Percentiles rank a stretch among this genome's conserved stretches.
phyloP scores from a whole-genome alignment of 2,888 invertebrate genomes.

The Punctoribates punctum region DNA sequence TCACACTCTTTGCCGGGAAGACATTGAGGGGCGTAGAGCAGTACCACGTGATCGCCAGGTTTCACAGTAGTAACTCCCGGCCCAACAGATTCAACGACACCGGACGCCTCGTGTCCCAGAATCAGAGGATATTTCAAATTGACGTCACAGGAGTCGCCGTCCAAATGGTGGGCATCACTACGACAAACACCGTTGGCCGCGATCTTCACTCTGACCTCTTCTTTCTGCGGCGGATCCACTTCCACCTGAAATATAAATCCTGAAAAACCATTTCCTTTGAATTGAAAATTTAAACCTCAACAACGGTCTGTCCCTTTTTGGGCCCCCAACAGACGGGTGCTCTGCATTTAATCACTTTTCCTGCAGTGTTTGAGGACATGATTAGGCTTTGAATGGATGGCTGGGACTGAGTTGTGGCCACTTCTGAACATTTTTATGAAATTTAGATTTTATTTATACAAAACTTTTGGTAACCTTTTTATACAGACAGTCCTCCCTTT shows the following conservation, averaged over 20 bases:
- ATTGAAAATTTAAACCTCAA: not conserved
- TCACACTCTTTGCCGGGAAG: conserved; percentile 12
- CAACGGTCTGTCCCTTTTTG: conserved; percentile 3
- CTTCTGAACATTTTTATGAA: too few species aligned
- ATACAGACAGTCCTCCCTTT: too few species aligned
- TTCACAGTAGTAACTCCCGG: not conserved
- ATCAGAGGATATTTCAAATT: not conserved
- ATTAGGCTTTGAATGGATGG: too few species aligned
- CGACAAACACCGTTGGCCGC: conserved; percentile 20
- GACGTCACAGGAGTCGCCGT: conserved; percentile 12
- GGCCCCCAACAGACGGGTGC: conserved; percentile 6
- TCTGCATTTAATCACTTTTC: not conserved
- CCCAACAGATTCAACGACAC: conserved; percentile 12
- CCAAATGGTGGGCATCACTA: conserved; percentile 23
- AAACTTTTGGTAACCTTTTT: too few species aligned
- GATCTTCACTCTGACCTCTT: conserved; percentile 4
- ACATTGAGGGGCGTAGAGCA: not conserved
- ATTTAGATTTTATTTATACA: too few species aligned
- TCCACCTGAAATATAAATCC: not conserved
- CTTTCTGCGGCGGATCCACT: not conserved
- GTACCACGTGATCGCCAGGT: conserved; percentile 21
- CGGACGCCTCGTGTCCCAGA: conserved; percentile 3
- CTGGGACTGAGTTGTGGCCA: too few species aligned
- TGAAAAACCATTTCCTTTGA: not conserved
- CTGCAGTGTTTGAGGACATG: not conserved